These are phyloP conservation scores for Cantharis rustica DNA, from an alignment of 2,888 invertebrate genomes.

Conservation along the genomic window DNA sequence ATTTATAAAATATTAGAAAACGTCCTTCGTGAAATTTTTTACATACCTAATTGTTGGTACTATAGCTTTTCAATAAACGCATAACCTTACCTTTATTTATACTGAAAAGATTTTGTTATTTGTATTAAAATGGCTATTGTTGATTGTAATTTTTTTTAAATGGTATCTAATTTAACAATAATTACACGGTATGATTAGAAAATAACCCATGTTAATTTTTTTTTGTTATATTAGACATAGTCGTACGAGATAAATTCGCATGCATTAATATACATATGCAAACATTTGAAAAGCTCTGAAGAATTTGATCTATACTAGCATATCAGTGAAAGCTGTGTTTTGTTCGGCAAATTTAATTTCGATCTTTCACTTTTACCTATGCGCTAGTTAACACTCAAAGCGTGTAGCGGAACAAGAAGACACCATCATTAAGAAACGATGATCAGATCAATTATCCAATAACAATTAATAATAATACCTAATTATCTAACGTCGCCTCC, in stretches of 20 bases:
- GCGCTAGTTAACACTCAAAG: constrained; percentile 46
- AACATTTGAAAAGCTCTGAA: neutral
- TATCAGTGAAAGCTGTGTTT: constrained; percentile 43
- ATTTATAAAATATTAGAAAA: neutral
- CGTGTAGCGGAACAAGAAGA: constrained; percentile 39
- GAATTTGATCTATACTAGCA: neutral
- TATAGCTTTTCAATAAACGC: neutral
- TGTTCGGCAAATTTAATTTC: constrained; percentile 39
- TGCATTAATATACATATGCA: neutral
- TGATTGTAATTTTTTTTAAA: neutral
- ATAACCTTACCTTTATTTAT: neutral
- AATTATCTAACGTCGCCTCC: neutral
- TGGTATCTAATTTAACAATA: neutral
- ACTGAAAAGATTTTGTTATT: neutral
- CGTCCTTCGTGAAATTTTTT: neutral
- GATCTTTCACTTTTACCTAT: constrained; percentile 49
- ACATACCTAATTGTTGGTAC: neutral
- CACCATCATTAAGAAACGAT: constrained; percentile 4
- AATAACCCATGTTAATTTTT: neutral
- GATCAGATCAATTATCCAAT: neutral
- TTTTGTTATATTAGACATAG: neutral
- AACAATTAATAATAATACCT: neutral
- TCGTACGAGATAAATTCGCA: neutral
- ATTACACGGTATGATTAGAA: neutral
- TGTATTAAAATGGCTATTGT: neutral